Conservation (phyloP, 2,113 vertebrate genomes). For the Cyanoderma ruficeps region DNA sequence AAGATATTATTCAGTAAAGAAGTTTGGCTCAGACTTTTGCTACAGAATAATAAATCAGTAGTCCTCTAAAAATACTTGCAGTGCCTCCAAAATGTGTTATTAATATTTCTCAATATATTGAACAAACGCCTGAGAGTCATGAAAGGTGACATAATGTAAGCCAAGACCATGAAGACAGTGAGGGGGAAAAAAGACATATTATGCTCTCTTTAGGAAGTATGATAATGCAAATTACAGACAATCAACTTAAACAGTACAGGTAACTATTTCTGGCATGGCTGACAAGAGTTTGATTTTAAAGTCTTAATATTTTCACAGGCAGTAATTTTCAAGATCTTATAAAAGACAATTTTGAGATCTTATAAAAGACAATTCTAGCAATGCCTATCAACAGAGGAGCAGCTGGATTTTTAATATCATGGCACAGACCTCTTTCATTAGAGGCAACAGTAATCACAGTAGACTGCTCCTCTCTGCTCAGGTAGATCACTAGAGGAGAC, state of each 20-base stretch:
- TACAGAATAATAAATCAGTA: not conserved
- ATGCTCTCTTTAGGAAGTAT: not conserved
- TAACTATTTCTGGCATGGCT: not conserved
- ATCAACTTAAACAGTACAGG: not conserved
- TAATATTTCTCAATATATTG: not conserved
- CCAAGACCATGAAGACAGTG: not conserved
- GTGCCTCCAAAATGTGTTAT: not conserved
- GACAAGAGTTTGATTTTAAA: not conserved
- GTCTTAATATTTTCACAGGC: not conserved
- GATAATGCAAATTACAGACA: not conserved
- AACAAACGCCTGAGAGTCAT: not conserved
- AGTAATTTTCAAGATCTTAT: not conserved
- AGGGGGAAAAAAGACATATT: accelerated
- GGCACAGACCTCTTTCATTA: not conserved
- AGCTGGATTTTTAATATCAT: not conserved
- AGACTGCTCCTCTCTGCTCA: not conserved
- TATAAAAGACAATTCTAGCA: not conserved
- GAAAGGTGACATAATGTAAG: not conserved
- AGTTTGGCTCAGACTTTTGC: not conserved
- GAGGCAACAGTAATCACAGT: not conserved
- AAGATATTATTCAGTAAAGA: not conserved
- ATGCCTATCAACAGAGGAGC: not conserved
- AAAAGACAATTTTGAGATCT: not conserved
- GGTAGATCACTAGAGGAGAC: not conserved
- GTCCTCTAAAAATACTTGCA: not conserved